Conservation (phyloP, 2,113 vertebrate species). For the Lates calcarifer region DNA sequence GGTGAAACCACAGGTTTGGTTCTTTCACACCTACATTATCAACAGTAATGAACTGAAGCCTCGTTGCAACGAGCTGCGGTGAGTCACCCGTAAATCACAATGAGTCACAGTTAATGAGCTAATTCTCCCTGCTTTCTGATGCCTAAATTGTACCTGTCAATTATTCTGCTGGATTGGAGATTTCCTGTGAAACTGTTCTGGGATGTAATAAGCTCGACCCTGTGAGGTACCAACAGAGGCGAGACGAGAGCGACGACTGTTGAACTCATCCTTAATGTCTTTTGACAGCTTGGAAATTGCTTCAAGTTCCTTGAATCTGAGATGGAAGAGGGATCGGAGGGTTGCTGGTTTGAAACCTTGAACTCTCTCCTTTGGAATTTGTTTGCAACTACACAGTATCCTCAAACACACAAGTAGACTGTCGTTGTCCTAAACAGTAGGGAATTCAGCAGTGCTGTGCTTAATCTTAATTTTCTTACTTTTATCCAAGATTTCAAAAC, state of each 20-base stretch:
- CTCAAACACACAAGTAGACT: too few species aligned
- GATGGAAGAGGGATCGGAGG: too few species aligned
- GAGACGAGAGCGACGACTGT: neutral
- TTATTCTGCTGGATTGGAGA: neutral
- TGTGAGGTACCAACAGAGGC: neutral
- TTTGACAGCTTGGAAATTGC: neutral
- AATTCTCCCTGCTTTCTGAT: neutral
- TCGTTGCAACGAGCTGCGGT: neutral
- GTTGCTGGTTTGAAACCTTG: too few species aligned
- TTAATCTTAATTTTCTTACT: too few species aligned
- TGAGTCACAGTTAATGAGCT: neutral
- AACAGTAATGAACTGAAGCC: neutral
- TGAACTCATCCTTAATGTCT: conserved; percentile 7
- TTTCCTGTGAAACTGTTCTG: neutral
- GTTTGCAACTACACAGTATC: too few species aligned
- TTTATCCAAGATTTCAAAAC: too few species aligned
- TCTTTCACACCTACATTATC: neutral
- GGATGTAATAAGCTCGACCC: neutral
- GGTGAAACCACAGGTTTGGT: too few species aligned
- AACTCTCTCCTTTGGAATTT: too few species aligned
- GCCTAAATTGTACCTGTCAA: neutral
- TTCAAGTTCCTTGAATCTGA: neutral
- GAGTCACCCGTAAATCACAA: neutral
- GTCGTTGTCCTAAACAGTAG: too few species aligned
- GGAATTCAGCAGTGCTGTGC: too few species aligned